Conservation (phyloP, 2,888 invertebrate genomes). For the Hypercompe scribonia region DNA sequence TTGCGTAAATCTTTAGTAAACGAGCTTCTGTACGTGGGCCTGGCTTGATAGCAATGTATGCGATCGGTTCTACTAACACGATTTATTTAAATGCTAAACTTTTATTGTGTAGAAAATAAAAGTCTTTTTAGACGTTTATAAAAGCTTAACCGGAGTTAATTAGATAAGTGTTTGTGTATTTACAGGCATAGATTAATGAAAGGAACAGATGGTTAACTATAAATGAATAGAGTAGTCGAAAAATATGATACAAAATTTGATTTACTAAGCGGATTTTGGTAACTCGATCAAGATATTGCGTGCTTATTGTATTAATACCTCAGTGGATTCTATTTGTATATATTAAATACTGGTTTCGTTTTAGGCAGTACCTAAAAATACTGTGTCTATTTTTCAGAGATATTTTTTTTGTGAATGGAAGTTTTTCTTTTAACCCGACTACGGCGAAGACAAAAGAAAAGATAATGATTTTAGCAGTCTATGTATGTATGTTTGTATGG, state of each 20-base stretch:
- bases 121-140: not conserved
- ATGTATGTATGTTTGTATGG: no score
- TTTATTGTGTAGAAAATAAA: slow-evolving; percentile 11
- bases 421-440: not conserved
- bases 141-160: not conserved
- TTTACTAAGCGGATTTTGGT: not conserved
- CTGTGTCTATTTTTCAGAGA: not conserved
- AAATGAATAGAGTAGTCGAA: not conserved
- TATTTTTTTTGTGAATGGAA: not conserved
- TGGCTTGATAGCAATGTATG: slow-evolving; percentile 50
- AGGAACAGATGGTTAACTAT: not conserved
- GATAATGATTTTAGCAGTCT: no score
- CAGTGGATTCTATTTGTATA: not conserved
- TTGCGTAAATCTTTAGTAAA: slow-evolving; percentile 57
- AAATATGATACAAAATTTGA: not conserved
- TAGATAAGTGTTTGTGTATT: not conserved
- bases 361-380: not conserved
- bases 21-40: slow-evolving; percentile 57
- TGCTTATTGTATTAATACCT: not conserved
- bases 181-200: not conserved
- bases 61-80: slow-evolving; percentile 21
- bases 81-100: slow-evolving; percentile 17
- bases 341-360: not conserved
- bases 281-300: not conserved
- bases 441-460: no score